These are phyloP conservation scores for Platycercus adscitus DNA, from an alignment of 2,113 vertebrate species.

Conservation along the genomic window DNA sequence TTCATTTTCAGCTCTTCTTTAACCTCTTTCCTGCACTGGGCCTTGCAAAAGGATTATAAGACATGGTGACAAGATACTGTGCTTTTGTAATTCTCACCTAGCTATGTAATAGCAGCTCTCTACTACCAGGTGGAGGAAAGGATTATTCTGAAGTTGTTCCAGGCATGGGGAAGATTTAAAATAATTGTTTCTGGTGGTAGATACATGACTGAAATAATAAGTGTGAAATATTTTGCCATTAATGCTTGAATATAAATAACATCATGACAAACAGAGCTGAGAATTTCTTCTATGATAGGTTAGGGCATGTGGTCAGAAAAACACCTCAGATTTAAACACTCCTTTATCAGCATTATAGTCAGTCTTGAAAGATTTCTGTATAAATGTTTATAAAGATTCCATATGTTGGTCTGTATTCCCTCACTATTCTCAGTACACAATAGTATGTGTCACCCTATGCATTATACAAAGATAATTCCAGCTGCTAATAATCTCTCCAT, in stretches of 20 bases:
- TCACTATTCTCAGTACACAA: not conserved
- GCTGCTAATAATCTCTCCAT: not conserved
- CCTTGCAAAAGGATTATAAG: not conserved
- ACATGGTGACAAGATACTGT: not conserved
- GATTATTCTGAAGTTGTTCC: not conserved
- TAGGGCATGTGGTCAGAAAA: not conserved
- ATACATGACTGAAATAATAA: not conserved
- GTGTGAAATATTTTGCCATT: not conserved
- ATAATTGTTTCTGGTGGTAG: not conserved
- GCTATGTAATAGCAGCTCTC: not conserved
- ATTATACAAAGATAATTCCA: not conserved
- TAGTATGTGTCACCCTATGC: not conserved
- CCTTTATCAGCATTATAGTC: not conserved
- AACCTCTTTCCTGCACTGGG: not conserved
- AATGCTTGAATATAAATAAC: not conserved
- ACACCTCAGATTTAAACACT: not conserved
- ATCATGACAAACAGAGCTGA: not conserved
- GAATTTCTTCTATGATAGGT: not conserved
- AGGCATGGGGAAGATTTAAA: not conserved
- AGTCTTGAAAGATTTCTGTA: not conserved
- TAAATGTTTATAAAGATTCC: not conserved
- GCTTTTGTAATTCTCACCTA: constrained; percentile 2
- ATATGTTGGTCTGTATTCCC: not conserved
- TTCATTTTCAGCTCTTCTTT: constrained; percentile 21
- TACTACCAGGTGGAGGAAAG: not conserved